Conservation (phyloP, 2,888 invertebrate species). For the Spisula subtruncata region DNA sequence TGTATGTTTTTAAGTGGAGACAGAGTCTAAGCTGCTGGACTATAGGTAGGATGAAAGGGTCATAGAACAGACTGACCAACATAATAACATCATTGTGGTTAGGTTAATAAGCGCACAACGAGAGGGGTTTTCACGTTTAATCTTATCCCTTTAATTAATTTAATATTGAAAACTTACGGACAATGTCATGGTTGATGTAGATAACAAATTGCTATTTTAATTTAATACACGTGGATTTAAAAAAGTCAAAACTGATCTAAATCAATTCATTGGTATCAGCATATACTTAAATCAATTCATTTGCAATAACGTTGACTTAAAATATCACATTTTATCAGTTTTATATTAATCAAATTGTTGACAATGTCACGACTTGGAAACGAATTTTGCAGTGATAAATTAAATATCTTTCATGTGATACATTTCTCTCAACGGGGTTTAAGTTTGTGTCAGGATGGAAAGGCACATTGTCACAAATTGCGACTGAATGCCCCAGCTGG, state of each 20-base stretch:
- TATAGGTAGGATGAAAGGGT: too few relatives aligned
- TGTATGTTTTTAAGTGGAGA: too few relatives aligned
- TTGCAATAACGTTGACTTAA: background rate
- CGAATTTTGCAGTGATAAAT: background rate
- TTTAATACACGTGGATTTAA: background rate
- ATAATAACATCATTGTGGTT: too few relatives aligned
- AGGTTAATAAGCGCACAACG: too few relatives aligned
- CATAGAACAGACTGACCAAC: too few relatives aligned
- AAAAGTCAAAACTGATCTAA: background rate
- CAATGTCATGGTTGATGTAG: background rate
- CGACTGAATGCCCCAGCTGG: too few relatives aligned
- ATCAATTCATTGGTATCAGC: background rate
- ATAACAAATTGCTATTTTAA: background rate
- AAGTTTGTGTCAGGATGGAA: background rate
- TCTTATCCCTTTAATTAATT: background rate
- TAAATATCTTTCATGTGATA: background rate
- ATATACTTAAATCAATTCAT: background rate
- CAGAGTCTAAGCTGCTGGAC: too few relatives aligned
- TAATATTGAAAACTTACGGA: background rate
- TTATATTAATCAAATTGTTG: constrained; percentile 8
- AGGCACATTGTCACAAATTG: background rate
- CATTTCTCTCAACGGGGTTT: background rate
- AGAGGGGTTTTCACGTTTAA: too few relatives aligned
- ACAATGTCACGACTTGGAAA: constrained; percentile 11
- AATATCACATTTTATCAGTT: background rate